Evolutionary conservation across 2,797 vertebrate genomes (phyloP), one percentile per base, ranked within the genome.

Genomic region (Notamacropus eugenii): DNA sequence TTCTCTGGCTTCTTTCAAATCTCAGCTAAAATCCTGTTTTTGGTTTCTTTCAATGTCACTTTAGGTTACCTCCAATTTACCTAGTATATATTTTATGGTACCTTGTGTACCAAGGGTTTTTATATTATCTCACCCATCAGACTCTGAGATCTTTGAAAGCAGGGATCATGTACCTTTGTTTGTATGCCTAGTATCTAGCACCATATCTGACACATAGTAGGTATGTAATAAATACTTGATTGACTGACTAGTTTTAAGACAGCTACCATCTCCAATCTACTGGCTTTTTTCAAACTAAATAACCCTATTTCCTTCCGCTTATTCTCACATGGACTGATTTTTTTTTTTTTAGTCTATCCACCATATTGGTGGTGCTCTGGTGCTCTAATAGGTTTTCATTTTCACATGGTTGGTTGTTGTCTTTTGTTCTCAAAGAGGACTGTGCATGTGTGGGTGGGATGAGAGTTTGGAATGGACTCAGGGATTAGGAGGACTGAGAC

Each of bases 401-500:
- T n/a, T n/a, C 34, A n/a, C 5, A 67, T 6, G 62, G 1, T n/a
- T 67, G 34, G 34, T 67, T 67, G 31, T n/a, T 34, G 34, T n/a
- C 34, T 5, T 67, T n/a, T 67, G 13, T 67, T 67, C 14, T 16
- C 16, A 1, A 67, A n/a, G 34, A 16, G 31, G 62, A 67, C 0
- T 46, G 82, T 46, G 40, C 46, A 24, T n/a, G 27, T 5, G 54
- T 10, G 95, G 90, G 22, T 67, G 34, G 31, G 13, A 1, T n/a
- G 59, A 34, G 31, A n/a, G 27, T 4, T 5, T 54, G 95, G 95
- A 57, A 11, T 9, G 0, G 56, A 95, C 56, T 6, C 10, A 92
- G 90, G 92, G 97, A 96, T 99, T 99, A 99, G 98, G 99, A 99
- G 98, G 99, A 99, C 99, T 99, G 99, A 94, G 99, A 99, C 98